A percentile compares a stretch with the other conserved stretches of the same genome.
Conservation (phyloP, 1,140 invertebrate species). For the Solenopsis invicta region DNA sequence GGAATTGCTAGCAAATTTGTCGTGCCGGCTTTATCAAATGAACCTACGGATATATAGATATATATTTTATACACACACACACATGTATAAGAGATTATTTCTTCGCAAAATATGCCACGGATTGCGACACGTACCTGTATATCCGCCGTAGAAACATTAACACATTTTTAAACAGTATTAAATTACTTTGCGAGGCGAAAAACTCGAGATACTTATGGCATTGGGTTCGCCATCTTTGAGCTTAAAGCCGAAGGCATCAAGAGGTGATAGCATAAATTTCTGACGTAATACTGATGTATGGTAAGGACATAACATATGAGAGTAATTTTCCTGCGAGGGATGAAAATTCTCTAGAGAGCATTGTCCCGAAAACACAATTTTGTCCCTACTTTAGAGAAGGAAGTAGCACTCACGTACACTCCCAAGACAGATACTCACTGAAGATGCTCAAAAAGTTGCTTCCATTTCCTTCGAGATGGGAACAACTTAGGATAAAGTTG, state of each 20-base stretch:
- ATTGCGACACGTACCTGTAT: no score
- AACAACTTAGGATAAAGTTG: slow-evolving; percentile 2
- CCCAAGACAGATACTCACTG: background rate
- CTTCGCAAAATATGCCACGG: background rate
- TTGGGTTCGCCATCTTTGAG: background rate
- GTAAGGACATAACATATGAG: slow-evolving; percentile 34
- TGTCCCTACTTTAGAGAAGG: slow-evolving; percentile 35
- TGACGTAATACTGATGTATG: slow-evolving; percentile 39
- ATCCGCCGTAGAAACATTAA: slow-evolving; percentile 6
- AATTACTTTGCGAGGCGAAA: background rate
- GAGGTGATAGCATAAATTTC: background rate
- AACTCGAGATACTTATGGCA: background rate
- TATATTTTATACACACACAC: no score
- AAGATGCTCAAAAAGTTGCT: slow-evolving; percentile 32
- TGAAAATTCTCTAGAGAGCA: slow-evolving; percentile 44
- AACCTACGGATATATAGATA: background rate
- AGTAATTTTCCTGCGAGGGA: slow-evolving; percentile 27
- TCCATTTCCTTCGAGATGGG: background rate
- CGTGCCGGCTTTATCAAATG: slow-evolving; percentile 43
- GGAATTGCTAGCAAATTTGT: slow-evolving; percentile 59
- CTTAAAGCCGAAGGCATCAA: background rate
- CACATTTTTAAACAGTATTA: background rate
- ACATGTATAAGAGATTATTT: slow-evolving; percentile 13
- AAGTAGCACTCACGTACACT: slow-evolving; percentile 19
- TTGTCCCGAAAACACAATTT: slow-evolving; percentile 51